Evolutionary conservation across 2,888 invertebrate species (phyloP).

Genomic region (Pollenia amentaria): DNA sequence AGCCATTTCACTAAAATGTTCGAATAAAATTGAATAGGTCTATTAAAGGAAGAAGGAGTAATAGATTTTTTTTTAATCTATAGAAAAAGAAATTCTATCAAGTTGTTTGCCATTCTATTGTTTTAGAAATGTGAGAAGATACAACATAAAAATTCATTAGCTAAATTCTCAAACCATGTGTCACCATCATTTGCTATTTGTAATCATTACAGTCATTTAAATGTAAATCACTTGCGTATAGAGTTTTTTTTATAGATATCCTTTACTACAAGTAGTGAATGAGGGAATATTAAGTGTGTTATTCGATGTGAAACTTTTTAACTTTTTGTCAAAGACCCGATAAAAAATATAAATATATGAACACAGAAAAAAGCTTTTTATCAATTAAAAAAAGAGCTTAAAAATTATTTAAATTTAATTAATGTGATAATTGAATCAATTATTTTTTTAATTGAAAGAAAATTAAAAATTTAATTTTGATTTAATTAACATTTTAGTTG

Average conservation of each 20-base stretch:
- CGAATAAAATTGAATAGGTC: slow-evolving; percentile 14
- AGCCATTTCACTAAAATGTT: not conserved
- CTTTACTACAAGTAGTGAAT: too few relatives aligned
- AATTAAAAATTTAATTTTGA: too few relatives aligned
- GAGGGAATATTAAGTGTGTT: too few relatives aligned
- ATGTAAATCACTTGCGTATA: slow-evolving; percentile 38
- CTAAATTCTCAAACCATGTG: slow-evolving; percentile 34
- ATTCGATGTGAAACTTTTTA: too few relatives aligned
- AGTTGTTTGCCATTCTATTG: not conserved
- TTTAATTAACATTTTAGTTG: too few relatives aligned
- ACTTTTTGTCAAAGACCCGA: too few relatives aligned
- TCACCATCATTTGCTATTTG: not conserved
- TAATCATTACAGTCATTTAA: slow-evolving; percentile 61
- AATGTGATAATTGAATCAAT: too few relatives aligned
- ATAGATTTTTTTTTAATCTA: slow-evolving; percentile 30
- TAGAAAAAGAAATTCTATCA: slow-evolving; percentile 1
- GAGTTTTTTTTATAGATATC: not conserved
- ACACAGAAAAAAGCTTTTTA: too few relatives aligned
- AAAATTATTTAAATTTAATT: too few relatives aligned
- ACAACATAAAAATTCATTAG: not conserved
- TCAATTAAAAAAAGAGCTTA: too few relatives aligned
- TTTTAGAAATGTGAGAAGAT: not conserved
- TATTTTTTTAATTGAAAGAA: too few relatives aligned
- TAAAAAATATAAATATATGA: too few relatives aligned
- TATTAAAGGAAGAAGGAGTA: slow-evolving; percentile 29